Evolutionary conservation across 1,140 invertebrate species (phyloP).

Genomic region (Harpegnathos saltator): DNA sequence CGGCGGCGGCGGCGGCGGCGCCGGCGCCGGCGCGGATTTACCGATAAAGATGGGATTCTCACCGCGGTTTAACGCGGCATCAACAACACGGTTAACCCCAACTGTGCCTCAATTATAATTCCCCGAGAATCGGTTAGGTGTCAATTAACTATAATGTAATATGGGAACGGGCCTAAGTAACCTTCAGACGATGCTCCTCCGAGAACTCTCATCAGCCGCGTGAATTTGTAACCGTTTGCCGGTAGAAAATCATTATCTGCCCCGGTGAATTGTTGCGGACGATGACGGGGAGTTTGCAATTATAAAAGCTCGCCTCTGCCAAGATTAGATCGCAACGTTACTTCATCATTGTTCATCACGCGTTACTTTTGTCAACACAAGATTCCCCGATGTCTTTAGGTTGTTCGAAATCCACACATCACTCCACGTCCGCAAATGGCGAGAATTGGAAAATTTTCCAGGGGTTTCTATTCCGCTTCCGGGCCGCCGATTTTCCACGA

Average conservation of each 20-base stretch:
- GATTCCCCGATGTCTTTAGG: neutral
- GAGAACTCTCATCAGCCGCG: neutral
- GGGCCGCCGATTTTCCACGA: conserved; percentile 19
- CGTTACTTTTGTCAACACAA: neutral
- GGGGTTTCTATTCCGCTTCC: neutral
- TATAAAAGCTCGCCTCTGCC: too few relatives aligned
- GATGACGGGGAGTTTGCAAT: neutral
- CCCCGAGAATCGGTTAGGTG: conserved; percentile 42
- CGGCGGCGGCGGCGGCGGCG: too few relatives aligned
- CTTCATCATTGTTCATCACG: neutral
- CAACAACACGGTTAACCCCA: conserved; percentile 32
- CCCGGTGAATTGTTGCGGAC: neutral
- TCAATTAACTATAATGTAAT: conserved; percentile 33
- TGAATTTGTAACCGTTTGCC: neutral
- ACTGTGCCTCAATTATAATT: conserved; percentile 30
- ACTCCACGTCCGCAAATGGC: neutral
- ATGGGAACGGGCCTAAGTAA: neutral
- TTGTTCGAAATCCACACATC: too few relatives aligned
- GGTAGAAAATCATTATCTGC: neutral
- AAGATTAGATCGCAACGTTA: too few relatives aligned
- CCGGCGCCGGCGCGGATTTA: too few relatives aligned
- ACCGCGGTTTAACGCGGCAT: too few relatives aligned
- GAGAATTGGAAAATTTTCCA: neutral
- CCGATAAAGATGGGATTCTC: conserved; percentile 38
- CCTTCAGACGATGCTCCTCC: neutral